phyloP scores from a whole-genome alignment of 2,113 vertebrate species.

The Conger conger region DNA sequence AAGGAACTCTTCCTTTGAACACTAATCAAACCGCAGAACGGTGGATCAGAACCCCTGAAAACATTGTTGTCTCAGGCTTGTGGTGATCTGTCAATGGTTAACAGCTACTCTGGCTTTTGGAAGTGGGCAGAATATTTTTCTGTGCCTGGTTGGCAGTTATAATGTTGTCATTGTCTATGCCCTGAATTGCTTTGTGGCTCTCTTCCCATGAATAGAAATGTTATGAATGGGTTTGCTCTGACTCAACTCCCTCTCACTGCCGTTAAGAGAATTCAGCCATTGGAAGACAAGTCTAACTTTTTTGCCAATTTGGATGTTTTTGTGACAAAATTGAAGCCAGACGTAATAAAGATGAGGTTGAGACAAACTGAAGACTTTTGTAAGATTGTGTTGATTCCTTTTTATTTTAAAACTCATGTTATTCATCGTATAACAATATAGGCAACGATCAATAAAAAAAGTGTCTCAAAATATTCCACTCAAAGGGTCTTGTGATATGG shows the following conservation, averaged over 20 bases:
- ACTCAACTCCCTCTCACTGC: neutral
- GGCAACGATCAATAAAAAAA: too few relatives aligned
- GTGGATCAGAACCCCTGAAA: neutral
- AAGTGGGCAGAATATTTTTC: neutral
- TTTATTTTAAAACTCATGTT: too few relatives aligned
- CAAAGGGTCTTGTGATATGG: too few relatives aligned
- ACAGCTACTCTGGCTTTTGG: slow-evolving; percentile 37
- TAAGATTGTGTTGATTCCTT: too few relatives aligned
- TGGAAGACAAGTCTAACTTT: neutral
- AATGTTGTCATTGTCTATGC: neutral
- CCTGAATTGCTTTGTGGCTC: neutral
- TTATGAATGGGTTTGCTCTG: neutral
- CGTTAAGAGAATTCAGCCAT: slow-evolving; percentile 2
- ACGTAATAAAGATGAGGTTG: neutral
- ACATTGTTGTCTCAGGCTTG: neutral
- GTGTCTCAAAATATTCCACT: too few relatives aligned
- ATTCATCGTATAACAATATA: too few relatives aligned
- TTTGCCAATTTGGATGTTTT: neutral
- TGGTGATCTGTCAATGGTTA: neutral
- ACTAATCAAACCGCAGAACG: neutral
- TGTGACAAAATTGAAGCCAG: neutral
- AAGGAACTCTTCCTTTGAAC: neutral
- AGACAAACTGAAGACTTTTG: neutral
- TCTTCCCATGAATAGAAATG: neutral
- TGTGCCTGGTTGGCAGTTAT: neutral